Conservation (phyloP, 64 coral and sea anemone genomes). For the Hydrozoanthus tunicans region DNA sequence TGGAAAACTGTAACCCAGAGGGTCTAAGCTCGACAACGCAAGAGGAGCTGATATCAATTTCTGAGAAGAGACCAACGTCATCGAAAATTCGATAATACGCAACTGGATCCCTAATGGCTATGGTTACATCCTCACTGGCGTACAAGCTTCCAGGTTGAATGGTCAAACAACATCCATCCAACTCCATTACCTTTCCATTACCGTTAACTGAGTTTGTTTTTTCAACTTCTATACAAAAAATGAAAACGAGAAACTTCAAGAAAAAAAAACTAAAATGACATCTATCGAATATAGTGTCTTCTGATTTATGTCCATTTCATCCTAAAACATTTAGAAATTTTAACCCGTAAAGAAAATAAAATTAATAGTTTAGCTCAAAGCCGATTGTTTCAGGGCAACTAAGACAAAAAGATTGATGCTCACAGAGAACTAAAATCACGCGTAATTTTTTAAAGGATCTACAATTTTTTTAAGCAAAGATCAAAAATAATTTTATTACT, state of each 20-base stretch:
- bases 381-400: too few species aligned
- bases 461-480: too few species aligned
- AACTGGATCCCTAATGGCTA: neutral
- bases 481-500: too few species aligned
- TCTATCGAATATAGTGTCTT: too few species aligned
- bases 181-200: neutral
- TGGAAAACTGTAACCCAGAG: neutral
- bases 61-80: neutral
- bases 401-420: too few species aligned
- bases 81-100: neutral
- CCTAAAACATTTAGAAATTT: too few species aligned
- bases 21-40: neutral
- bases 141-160: neutral
- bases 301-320: too few species aligned
- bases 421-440: too few species aligned
- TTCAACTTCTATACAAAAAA: neutral
- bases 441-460: too few species aligned
- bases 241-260: neutral
- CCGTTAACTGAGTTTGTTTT: neutral
- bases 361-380: too few species aligned
- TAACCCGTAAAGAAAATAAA: too few species aligned
- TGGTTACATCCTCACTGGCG: neutral
- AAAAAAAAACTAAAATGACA: too few species aligned
- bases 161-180: neutral
- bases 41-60: neutral